phyloP scores from a whole-genome alignment of 2,888 invertebrate genomes.

The Cryptus viduatorius region DNA sequence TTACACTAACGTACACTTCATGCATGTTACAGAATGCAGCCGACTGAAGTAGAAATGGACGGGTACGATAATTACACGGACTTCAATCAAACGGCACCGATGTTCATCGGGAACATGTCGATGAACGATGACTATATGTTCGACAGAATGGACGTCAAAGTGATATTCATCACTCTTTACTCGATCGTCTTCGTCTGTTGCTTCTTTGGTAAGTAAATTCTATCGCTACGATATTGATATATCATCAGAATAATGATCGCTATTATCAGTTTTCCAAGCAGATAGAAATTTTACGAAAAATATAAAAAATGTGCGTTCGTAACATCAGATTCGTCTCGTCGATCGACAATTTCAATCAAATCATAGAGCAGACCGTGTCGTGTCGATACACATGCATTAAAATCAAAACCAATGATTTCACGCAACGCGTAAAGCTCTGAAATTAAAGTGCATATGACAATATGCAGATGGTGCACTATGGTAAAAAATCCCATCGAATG shows the following conservation, averaged over 20 bases:
- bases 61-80: conserved; percentile 59
- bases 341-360: no score
- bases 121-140: conserved; percentile 89
- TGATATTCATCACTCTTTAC: conserved; percentile 91
- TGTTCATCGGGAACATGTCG: conserved; percentile 69
- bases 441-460: no score
- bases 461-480: no score
- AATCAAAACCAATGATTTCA: no score
- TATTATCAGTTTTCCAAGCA: neutral
- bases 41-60: conserved; percentile 53
- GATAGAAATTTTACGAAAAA: no score
- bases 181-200: conserved; percentile 93
- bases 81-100: conserved; percentile 67
- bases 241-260: neutral
- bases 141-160: conserved; percentile 90
- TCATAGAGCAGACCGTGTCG: no score
- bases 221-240: neutral
- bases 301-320: no score
- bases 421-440: no score
- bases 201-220: conserved; percentile 91
- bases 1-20: neutral
- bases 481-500: no score
- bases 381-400: no score
- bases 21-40: conserved; percentile 54
- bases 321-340: no score